Conservation (phyloP, 2,797 vertebrate genomes). For the Hyperoplus immaculatus region DNA sequence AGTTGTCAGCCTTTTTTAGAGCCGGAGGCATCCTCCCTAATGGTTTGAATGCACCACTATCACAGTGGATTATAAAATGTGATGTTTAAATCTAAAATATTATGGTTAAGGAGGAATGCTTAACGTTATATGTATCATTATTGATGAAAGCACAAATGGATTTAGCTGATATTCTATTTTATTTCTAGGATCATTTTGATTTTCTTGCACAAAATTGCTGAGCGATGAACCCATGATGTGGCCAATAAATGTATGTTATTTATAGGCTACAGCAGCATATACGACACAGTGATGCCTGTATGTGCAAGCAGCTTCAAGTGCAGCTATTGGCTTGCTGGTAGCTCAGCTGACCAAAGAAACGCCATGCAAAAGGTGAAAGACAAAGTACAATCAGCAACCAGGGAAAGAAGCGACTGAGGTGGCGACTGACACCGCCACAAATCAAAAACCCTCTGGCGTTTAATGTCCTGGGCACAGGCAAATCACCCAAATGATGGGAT, state of each 20-base stretch:
- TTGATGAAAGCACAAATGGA: not conserved
- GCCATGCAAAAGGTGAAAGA: constrained; percentile 40
- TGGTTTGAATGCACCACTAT: constrained; percentile 12
- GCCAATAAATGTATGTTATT: constrained; percentile 54
- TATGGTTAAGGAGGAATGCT: not conserved
- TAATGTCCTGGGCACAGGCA: constrained; percentile 4
- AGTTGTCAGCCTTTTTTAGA: constrained; percentile 42
- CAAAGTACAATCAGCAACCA: constrained; percentile 39
- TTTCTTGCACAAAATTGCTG: not conserved
- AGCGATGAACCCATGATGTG: constrained; percentile 4
- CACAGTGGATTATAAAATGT: not conserved
- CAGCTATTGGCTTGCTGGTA: constrained; percentile 63
- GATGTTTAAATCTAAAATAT: constrained; percentile 12
- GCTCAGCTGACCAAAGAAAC: constrained; percentile 71
- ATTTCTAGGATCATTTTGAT: not conserved
- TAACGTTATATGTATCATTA: not conserved
- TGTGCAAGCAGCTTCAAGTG: constrained; percentile 40
- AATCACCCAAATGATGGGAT: constrained; percentile 34
- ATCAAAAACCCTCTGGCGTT: constrained; percentile 27
- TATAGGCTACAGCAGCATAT: constrained; percentile 48
- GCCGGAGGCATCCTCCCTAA: constrained; percentile 16
- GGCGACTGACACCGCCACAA: constrained; percentile 30
- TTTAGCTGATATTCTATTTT: not conserved
- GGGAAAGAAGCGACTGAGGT: constrained; percentile 10
- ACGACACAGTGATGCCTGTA: constrained; percentile 38